phyloP scores from a whole-genome alignment of 64 coral and sea anemone genomes.

The Platygyra sinensis region DNA sequence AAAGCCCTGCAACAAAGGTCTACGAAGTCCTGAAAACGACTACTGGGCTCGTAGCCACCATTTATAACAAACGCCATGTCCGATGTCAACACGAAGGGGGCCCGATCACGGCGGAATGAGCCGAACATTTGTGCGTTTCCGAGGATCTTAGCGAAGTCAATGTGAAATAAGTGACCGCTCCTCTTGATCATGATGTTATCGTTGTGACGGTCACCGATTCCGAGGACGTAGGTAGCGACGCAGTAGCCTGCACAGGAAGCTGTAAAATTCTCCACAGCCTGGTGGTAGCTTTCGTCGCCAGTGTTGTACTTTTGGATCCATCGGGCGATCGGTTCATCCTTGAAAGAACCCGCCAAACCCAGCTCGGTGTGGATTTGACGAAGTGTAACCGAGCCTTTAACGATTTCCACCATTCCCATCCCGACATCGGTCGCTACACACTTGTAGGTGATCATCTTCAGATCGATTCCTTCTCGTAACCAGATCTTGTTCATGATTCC shows the following conservation, averaged over 20 bases:
- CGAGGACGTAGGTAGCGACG: constrained; percentile 91
- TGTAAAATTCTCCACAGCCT: constrained; percentile 91
- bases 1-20: constrained; percentile 95
- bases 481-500: constrained; percentile 99
- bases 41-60: constrained; percentile 90
- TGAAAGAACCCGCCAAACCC: constrained; percentile 91
- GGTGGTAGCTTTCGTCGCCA: constrained; percentile 79
- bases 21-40: constrained; percentile 95
- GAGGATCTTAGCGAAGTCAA: constrained; percentile 97
- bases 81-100: constrained; percentile 91
- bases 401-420: constrained; percentile 97
- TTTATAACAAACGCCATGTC: constrained; percentile 99
- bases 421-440: constrained; percentile 85
- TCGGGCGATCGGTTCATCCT: constrained; percentile 89
- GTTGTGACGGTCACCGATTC: constrained; percentile 97
- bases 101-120: constrained; percentile 91
- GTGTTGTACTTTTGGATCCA: constrained; percentile 96
- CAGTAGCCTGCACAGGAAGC: constrained; percentile 97
- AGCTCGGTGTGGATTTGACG: constrained; percentile 97
- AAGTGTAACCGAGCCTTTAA: constrained; percentile 80
- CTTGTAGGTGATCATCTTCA: constrained; percentile 96
- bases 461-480: constrained; percentile 93
- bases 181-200: constrained; percentile 98
- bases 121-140: constrained; percentile 99
- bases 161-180: constrained; percentile 96